Evolutionary conservation across 2,113 vertebrate genomes (phyloP).

Genomic region (Bungarus multicinctus): DNA sequence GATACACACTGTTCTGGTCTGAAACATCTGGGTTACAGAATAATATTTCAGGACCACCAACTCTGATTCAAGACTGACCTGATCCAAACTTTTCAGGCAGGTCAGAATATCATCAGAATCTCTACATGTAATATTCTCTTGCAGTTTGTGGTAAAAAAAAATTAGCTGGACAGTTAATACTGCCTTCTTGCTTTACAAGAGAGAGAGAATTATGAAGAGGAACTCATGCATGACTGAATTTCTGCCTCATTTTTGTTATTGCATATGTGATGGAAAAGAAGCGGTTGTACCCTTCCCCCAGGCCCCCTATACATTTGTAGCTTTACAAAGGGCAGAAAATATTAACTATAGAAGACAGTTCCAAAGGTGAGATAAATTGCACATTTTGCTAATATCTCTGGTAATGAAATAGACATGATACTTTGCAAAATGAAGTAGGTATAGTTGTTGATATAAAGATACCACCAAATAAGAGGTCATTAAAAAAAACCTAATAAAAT

Average conservation of each 20-base stretch:
- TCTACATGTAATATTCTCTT: neutral
- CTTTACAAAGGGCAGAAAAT: neutral
- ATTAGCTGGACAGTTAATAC: too few relatives aligned
- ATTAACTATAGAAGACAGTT: neutral
- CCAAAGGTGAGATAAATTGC: neutral
- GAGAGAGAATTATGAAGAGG: neutral
- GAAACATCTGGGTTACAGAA: neutral
- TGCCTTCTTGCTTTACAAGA: neutral
- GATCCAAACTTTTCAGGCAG: neutral
- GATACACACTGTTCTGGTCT: neutral
- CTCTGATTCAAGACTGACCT: neutral
- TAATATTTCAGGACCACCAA: neutral
- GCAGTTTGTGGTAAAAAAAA: neutral
- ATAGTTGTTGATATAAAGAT: neutral
- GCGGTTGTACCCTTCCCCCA: neutral
- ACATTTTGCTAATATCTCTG: neutral
- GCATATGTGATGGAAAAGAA: too few relatives aligned
- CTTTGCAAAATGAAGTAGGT: neutral
- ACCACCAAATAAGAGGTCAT: neutral
- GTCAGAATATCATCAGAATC: neutral
- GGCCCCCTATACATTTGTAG: neutral
- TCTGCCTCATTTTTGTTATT: neutral
- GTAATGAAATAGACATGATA: neutral
- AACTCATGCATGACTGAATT: neutral
- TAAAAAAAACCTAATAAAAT: neutral